A percentile compares a stretch with the other conserved stretches of the same genome.
Conservation (phyloP, 2,113 vertebrate species). For the Sakesphorus luctuosus region DNA sequence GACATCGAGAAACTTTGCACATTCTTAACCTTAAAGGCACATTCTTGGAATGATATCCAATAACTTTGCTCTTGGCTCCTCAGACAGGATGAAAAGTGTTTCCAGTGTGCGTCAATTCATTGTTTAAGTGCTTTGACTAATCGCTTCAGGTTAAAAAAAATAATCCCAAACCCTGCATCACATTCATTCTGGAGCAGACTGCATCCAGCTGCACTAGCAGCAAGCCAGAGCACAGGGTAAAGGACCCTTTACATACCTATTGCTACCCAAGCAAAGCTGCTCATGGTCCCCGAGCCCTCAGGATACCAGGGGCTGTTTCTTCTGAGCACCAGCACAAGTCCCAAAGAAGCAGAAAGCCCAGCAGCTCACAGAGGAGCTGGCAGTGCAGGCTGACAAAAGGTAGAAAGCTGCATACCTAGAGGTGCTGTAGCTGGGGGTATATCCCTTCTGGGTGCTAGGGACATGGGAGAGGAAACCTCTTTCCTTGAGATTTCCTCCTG, state of each 20-base stretch:
- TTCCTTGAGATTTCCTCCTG: constrained; percentile 26
- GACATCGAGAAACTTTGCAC: constrained; percentile 42
- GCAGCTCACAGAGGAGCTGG: not conserved
- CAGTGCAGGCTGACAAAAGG: not conserved
- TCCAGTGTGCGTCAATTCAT: constrained; percentile 71
- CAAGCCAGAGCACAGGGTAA: not conserved
- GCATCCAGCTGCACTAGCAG: constrained; percentile 2
- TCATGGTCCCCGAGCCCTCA: not conserved
- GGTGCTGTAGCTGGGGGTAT: not conserved
- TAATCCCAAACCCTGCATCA: not conserved
- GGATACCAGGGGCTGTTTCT: not conserved
- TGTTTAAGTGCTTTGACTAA: constrained; percentile 74
- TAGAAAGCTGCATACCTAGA: not conserved
- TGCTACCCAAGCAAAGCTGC: not conserved
- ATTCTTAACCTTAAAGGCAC: constrained; percentile 62
- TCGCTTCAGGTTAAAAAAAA: constrained; percentile 53
- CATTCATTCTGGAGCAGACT: not conserved
- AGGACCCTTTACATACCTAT: not conserved
- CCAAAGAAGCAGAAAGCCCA: not conserved
- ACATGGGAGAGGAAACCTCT: not conserved
- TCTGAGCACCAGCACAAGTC: not conserved
- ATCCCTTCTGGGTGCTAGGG: not conserved
- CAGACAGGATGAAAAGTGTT: constrained; percentile 72
- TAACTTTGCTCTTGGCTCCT: constrained; percentile 54
- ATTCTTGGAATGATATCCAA: constrained; percentile 53